Conservation (phyloP, 2,888 invertebrate genomes). For the Opisthograptis luteolata region DNA sequence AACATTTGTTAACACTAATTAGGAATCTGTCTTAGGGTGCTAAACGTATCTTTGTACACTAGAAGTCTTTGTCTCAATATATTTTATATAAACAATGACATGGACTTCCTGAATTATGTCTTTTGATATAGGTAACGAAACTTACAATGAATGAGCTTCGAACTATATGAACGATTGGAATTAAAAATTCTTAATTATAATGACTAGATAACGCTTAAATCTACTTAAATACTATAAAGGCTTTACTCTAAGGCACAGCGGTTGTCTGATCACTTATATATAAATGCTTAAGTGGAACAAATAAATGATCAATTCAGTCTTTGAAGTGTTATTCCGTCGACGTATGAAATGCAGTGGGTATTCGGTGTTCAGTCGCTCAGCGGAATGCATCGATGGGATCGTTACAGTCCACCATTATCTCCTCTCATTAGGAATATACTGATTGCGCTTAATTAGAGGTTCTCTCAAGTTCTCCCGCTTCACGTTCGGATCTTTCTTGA, state of each 20-base stretch:
- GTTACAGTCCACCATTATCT: constrained; percentile 81
- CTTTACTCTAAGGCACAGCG: constrained; percentile 77
- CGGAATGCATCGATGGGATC: constrained; percentile 81
- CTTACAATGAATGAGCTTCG: constrained; percentile 26
- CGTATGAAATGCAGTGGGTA: constrained; percentile 72
- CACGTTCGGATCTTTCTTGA: constrained; percentile 59
- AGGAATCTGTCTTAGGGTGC: constrained; percentile 81
- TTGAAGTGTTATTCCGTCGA: constrained; percentile 67
- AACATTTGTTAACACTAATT: constrained; percentile 60
- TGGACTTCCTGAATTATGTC: constrained; percentile 32
- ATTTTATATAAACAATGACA: constrained; percentile 31
- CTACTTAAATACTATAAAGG: constrained; percentile 53
- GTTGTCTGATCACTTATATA: constrained; percentile 68
- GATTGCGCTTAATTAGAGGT: constrained; percentile 83
- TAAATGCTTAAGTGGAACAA: constrained; percentile 77
- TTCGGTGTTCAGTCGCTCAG: constrained; percentile 67
- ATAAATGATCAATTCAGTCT: constrained; percentile 77
- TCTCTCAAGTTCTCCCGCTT: constrained; percentile 74
- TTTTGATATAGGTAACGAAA: constrained; percentile 34
- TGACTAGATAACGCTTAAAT: constrained; percentile 80
- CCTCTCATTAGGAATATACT: constrained; percentile 84
- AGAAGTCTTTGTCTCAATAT: constrained; percentile 76
- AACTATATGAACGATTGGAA: constrained; percentile 43
- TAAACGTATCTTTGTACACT: constrained; percentile 63
- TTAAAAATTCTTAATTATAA: constrained; percentile 53